Conservation (phyloP, 2,797 vertebrate species). For the Furcifer pardalis region DNA sequence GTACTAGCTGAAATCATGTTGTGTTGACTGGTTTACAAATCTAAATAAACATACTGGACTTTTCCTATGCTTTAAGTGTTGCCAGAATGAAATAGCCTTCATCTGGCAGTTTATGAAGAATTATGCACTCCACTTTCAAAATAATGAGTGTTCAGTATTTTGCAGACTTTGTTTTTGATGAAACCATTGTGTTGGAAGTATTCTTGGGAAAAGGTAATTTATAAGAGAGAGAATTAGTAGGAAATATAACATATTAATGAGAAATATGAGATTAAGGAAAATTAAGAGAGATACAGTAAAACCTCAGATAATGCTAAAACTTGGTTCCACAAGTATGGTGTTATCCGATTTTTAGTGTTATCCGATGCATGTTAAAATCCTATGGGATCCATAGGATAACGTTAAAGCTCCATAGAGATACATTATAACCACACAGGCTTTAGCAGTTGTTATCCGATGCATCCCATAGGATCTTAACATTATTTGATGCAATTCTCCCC, state of each 20-base stretch:
- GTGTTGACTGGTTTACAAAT: conserved; percentile 20
- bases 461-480: no score
- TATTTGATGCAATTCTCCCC: no score
- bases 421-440: no score
- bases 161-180: not conserved
- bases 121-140: not conserved
- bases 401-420: no score
- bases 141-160: not conserved
- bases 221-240: not conserved
- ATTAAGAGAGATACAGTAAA: not conserved
- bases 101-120: not conserved
- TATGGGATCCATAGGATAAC: no score
- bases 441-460: no score
- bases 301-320: no score
- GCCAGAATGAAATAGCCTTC: not conserved
- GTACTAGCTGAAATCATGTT: conserved; percentile 37
- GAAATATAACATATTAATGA: no score
- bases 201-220: not conserved
- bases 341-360: no score
- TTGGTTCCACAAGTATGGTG: no score
- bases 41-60: conserved; percentile 34
- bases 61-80: not conserved
- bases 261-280: not conserved
- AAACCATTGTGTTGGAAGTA: not conserved
- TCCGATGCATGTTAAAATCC: no score